Conservation (phyloP, 2,113 vertebrate genomes). For the Sciurus niger region DNA sequence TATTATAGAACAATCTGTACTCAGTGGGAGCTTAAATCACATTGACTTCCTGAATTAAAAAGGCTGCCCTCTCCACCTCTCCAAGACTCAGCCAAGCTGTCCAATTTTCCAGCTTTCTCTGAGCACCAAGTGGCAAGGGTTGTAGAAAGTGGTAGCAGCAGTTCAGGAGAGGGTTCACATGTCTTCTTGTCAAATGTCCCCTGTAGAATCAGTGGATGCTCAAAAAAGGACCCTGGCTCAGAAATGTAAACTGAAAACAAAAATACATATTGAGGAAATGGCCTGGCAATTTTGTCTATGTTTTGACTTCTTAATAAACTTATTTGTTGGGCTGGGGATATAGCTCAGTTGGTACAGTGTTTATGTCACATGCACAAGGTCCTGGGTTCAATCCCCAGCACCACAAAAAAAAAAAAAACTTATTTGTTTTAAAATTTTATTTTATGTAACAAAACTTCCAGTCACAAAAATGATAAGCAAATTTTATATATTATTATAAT, state of each 20-base stretch:
- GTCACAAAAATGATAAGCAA: slow-evolving; percentile 19
- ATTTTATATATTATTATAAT: slow-evolving; percentile 9
- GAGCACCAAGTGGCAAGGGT: not conserved
- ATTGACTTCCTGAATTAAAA: slow-evolving; percentile 43
- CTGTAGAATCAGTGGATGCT: not conserved
- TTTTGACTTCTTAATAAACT: slow-evolving; percentile 12
- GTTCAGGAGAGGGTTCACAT: fast-evolving
- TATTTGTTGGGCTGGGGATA: not conserved
- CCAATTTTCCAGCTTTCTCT: not conserved
- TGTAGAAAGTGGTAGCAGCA: fast-evolving
- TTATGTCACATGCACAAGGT: too few relatives aligned
- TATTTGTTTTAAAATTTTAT: slow-evolving; percentile 6
- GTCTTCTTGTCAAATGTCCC: not conserved
- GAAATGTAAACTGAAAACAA: slow-evolving; percentile 31
- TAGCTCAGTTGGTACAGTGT: too few relatives aligned
- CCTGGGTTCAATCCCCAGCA: too few relatives aligned
- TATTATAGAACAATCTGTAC: not conserved
- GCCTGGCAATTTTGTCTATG: not conserved
- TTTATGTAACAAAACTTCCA: slow-evolving; percentile 27
- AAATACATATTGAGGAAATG: not conserved
- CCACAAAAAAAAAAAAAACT: not conserved
- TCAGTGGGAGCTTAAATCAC: slow-evolving; percentile 26
- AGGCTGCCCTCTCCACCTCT: not conserved
- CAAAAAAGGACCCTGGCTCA: not conserved
- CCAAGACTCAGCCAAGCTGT: not conserved